phyloP scores from a whole-genome alignment of 2,113 vertebrate species.

The Rhegmatorhina hoffmannsi region DNA sequence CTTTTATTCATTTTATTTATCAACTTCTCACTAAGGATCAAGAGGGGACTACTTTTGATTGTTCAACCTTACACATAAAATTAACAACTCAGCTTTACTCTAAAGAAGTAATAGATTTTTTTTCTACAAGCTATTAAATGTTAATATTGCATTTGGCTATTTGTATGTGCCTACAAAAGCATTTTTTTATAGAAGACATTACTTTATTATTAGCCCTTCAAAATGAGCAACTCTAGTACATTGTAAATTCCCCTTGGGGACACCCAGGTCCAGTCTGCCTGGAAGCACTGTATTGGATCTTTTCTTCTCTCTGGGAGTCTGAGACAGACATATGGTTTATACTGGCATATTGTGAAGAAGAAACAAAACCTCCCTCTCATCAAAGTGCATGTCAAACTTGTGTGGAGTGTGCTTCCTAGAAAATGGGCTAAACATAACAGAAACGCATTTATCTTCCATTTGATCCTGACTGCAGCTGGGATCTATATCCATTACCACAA shows the following conservation, averaged over 20 bases:
- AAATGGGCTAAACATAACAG: slow-evolving; percentile 54
- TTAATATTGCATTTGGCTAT: slow-evolving; percentile 11
- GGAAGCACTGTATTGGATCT: background rate
- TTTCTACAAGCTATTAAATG: background rate
- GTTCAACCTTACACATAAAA: background rate
- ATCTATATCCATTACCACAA: slow-evolving; percentile 35
- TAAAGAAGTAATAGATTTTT: background rate
- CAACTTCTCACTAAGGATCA: background rate
- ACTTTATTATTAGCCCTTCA: slow-evolving; percentile 6
- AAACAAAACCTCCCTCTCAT: slow-evolving; percentile 44
- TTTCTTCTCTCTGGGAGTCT: slow-evolving; percentile 30
- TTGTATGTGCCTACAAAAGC: background rate
- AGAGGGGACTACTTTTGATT: background rate
- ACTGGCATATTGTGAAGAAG: slow-evolving; percentile 21
- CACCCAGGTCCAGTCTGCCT: background rate
- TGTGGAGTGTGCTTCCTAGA: slow-evolving; percentile 29
- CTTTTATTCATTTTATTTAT: slow-evolving; percentile 9
- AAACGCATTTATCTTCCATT: slow-evolving; percentile 66
- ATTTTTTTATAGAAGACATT: slow-evolving; percentile 25
- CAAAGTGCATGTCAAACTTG: slow-evolving; percentile 26
- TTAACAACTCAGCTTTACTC: background rate
- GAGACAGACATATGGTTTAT: slow-evolving; percentile 40
- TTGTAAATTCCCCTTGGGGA: background rate
- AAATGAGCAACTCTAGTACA: background rate
- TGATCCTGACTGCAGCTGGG: slow-evolving; percentile 50